Base-by-base conservation (phyloP, 2,888 invertebrate species). In the Amorpha juglandis region DNA sequence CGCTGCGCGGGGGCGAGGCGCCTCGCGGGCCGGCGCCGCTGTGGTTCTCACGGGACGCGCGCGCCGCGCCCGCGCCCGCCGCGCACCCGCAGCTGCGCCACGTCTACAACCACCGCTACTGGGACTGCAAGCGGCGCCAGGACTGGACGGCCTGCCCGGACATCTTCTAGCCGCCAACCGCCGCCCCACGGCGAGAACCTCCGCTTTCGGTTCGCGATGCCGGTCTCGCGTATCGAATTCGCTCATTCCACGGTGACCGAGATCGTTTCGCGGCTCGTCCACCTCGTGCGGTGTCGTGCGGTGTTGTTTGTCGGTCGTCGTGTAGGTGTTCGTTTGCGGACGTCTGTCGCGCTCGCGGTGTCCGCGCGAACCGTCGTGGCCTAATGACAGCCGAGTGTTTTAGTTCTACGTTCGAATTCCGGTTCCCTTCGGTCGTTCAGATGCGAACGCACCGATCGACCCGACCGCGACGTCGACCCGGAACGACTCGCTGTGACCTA, bases 141-240 rank as follows among this genome's bases (percentile, higher is more conserved):
- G 97, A 99, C 87, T 99, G 99, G 99, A 88, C 95, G 67, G 92
- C 89, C 78, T 99, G 99, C 94, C 99, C 99, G 55, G 96, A 98
- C 89, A 98, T 99, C 87, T 99, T 96, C 94, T 96, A 92, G 85
- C 65, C 55, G 69, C 53, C 55, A 27, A 68, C 62, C 62, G 19
- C 21, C 19, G 42, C 33, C 35, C 12, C n/a, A n/a, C 19, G 16
- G 53, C 52, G 33, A 33, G 45, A 7, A n/a, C 4, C 58, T 8
- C 42, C 47, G 58, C 48, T 63, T 53, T 64, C 51, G 62, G 55
- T 62, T 55, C 47, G 42, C 53, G 21, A 7, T 11, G 50, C 19
- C 9, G 50, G 11, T 69, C 72, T 72, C 72, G 70, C 71, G 72
- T 74, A 76, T 72, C 71, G 70, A 74, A 68, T 73, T 69, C 69